Evolutionary conservation across 2,888 invertebrate genomes (phyloP), one percentile per base, ranked within the genome.

Genomic region (Pandemis heparana): DNA sequence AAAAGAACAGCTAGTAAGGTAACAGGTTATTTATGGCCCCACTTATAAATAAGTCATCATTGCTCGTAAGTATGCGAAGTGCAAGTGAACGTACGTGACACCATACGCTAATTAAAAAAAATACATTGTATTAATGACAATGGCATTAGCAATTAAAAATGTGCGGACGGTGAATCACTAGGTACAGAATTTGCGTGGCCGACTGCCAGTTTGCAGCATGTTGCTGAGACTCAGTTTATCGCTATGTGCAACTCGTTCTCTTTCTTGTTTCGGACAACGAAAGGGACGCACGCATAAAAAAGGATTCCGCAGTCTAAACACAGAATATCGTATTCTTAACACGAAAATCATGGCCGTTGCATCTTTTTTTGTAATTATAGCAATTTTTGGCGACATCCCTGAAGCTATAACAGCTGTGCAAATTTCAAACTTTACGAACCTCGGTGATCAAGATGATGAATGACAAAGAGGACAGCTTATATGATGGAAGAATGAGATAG

Each of bases 101-200:
- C 4, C 23, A 4, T 23, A 56, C 10, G 23, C 56, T 23, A 23
- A 56, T 56, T 56, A 56, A 18, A 53, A 53, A 43, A 64, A 48
- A 71, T 46, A 32, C 62, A 48, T 61, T 65, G 56, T 39, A 1
- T 48, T 60, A 16, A 41, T 71, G 38, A 65, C 48, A 71, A 71
- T 66, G 18, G 65, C 60, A 71, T 71, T 39, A 51, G 32, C 65
- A 66, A 66, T 71, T 71, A 66, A 71, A 71, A 71, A 71, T 71
- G 60, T 66, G 60, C 39, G 65, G 59, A 16, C 56, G 41, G 14
- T 66, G 71, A 41, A 23, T 71, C 60, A 71, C 18, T 5, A 32
- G 23, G 23, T 32, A 59, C 48, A 38, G 60, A 16, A 53, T 23
- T 39, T 1, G 14, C 7, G 38, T 60, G 60, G 60, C 60, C 4